Evolutionary conservation across 1,140 invertebrate species (phyloP).

Genomic region (Pissodes strobi): DNA sequence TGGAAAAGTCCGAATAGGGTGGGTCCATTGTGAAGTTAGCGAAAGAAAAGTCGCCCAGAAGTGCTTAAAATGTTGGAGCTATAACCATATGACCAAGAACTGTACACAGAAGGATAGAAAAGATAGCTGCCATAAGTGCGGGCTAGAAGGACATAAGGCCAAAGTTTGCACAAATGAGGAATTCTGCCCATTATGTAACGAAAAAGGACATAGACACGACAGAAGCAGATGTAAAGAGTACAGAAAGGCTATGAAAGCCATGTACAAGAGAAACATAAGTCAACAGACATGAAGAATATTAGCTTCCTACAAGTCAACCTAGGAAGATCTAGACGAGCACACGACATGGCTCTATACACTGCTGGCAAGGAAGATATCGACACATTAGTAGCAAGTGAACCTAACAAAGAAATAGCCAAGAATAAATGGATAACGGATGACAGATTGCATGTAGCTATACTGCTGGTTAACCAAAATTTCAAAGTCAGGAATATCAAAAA

Average conservation of each 20-base stretch:
- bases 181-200: slow-evolving; percentile 9
- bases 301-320: no score
- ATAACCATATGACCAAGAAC: slow-evolving; percentile 15
- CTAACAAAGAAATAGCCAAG: not conserved
- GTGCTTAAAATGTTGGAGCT: slow-evolving; percentile 35
- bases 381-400: not conserved
- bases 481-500: not conserved
- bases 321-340: not conserved
- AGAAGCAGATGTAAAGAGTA: slow-evolving; percentile 3
- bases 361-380: not conserved
- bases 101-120: slow-evolving; percentile 27
- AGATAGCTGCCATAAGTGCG: slow-evolving; percentile 30
- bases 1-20: slow-evolving; percentile 16
- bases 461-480: no score
- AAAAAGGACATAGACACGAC: not conserved
- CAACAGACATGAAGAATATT: no score
- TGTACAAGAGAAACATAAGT: no score
- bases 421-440: no score
- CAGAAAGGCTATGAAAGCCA: not conserved
- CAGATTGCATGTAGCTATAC: no score
- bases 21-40: slow-evolving; percentile 20
- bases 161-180: not conserved
- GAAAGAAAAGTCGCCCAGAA: slow-evolving; percentile 18
- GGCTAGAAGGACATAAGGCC: slow-evolving; percentile 14
- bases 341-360: not conserved